These are phyloP conservation scores for Indicator maculatus DNA, from an alignment of 2,113 vertebrate species.

Conservation along the genomic window DNA sequence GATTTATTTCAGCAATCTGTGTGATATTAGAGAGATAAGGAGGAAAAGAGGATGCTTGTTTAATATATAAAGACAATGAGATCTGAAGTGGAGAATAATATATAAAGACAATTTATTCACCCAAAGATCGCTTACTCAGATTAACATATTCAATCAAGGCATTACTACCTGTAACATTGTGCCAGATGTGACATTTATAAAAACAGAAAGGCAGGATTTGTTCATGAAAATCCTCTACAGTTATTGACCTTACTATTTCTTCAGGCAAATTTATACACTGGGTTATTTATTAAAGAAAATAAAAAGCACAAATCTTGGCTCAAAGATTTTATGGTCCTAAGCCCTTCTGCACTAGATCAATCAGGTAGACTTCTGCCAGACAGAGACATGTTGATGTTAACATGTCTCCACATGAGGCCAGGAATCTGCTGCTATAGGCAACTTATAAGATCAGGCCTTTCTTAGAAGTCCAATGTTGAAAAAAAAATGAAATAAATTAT, in stretches of 20 bases:
- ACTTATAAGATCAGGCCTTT: neutral
- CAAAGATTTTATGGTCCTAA: neutral
- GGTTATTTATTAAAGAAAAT: neutral
- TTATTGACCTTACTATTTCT: constrained; percentile 30
- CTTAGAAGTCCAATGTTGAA: neutral
- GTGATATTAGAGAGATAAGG: constrained; percentile 13
- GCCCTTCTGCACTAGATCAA: neutral
- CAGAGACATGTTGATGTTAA: neutral
- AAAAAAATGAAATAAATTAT: neutral
- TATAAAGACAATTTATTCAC: neutral
- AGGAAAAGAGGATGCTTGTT: constrained; percentile 4
- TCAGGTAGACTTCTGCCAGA: neutral
- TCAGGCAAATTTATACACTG: neutral
- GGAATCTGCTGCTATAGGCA: neutral
- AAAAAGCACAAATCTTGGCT: neutral
- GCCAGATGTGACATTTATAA: neutral
- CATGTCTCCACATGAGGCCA: neutral
- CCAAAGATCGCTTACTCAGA: neutral
- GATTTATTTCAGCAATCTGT: constrained; percentile 14
- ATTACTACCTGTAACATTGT: neutral
- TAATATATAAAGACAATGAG: neutral
- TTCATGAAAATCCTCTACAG: neutral
- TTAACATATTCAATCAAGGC: neutral
- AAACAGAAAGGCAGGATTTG: neutral
- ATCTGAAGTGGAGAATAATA: neutral